Base-by-base conservation (phyloP, 2,888 invertebrate genomes). In the Xylophagus ater region DNA sequence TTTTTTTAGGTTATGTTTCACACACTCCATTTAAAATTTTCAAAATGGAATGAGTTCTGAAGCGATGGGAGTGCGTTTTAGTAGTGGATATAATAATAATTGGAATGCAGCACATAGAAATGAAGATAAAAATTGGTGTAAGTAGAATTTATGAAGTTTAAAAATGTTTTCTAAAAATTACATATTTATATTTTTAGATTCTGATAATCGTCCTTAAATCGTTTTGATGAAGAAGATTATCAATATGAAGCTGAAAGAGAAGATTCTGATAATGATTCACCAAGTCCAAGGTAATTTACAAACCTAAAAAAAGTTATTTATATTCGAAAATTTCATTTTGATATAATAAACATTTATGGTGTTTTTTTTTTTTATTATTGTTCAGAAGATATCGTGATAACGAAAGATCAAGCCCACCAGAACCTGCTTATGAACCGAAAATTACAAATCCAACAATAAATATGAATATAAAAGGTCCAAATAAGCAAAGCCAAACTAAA, bases 31-130 rank as follows among this genome's bases (percentile, higher is more conserved):
- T n/a, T n/a, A n/a, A n/a, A n/a, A n/a, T n/a, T n/a, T n/a, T n/a
- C n/a, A n/a, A n/a, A n/a, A n/a, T 42, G 80, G 80, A 40, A 80
- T 81, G 78, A 80, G 80, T 18, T 78, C 78, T 1, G 83, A 83
- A 50, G 80, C 78, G 7, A 72, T 76, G 54, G 73, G 73, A 49
- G 68, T 71, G 23, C 69, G 71, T 10, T 53, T 59, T 35, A 64
- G 68, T 4, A 61, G 60, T 42, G 67, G 68, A 18, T 67, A 66
- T 45, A 69, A 68, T 34, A 65, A 58, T 31, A 59, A 57, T 17
- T 62, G 60, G 56, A 56, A 60, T 43, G 53, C 53, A 28, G 53
- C 50, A 33, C n/a, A n/a, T n/a, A 54, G 49, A 46, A 54, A 57
- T 47, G 59, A 56, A 26, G 63, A 57, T 9, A 57, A 61, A 38